phyloP scores from a whole-genome alignment of 2,888 invertebrate genomes.

The Tridacna crocea region DNA sequence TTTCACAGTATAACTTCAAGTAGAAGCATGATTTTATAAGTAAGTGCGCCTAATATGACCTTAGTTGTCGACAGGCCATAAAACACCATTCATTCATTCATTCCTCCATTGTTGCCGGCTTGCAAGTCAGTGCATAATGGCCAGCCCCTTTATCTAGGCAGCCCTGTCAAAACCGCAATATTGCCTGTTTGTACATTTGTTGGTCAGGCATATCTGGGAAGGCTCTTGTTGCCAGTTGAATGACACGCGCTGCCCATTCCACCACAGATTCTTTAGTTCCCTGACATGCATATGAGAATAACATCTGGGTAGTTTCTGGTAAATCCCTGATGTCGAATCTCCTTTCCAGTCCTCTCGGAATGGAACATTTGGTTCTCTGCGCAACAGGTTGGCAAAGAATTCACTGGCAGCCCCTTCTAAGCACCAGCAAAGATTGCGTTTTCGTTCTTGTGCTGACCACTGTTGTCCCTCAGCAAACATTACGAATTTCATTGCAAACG shows the following conservation, averaged over 20 bases:
- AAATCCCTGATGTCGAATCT: slow-evolving; percentile 22
- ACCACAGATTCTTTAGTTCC: neutral
- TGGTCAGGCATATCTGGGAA: neutral
- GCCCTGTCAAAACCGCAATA: slow-evolving; percentile 3
- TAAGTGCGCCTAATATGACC: no score
- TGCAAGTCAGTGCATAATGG: slow-evolving; percentile 2
- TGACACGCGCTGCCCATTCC: neutral
- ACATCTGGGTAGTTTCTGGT: slow-evolving; percentile 25
- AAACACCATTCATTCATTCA: no score
- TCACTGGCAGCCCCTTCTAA: slow-evolving; percentile 19
- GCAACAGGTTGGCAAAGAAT: slow-evolving; percentile 3
- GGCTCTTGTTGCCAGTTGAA: neutral
- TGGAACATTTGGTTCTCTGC: neutral
- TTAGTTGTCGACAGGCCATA: no score
- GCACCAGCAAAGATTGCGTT: neutral
- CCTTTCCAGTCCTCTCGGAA: slow-evolving; percentile 16
- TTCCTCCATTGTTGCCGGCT: neutral
- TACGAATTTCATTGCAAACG: slow-evolving; percentile 3
- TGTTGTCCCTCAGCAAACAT: slow-evolving; percentile 1
- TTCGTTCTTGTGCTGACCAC: neutral
- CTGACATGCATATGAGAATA: slow-evolving; percentile 3
- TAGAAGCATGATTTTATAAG: no score
- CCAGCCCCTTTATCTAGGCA: neutral
- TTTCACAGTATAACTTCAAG: no score
- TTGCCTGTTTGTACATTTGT: slow-evolving; percentile 1